These are phyloP conservation scores for Scrobipalpa costella DNA, from an alignment of 2,888 invertebrate species.

Conservation along the genomic window DNA sequence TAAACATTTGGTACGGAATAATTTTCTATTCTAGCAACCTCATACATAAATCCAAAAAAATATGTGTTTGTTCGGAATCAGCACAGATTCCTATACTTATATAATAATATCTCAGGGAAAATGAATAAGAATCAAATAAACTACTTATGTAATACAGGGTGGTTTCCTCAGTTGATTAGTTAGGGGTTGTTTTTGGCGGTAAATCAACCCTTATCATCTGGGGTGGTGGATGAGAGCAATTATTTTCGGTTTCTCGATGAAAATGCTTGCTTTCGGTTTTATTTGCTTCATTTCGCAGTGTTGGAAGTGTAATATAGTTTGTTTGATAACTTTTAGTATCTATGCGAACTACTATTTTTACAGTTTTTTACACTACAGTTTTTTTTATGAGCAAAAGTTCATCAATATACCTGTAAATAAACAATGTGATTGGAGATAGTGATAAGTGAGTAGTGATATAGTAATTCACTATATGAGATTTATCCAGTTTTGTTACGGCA, in stretches of 20 bases:
- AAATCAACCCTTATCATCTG: slow-evolving; percentile 24
- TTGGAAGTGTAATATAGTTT: neutral
- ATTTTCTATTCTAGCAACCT: too few species aligned
- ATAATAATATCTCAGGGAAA: slow-evolving; percentile 12
- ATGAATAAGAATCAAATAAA: slow-evolving; percentile 25
- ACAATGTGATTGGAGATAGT: too few species aligned
- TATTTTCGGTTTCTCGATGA: slow-evolving; percentile 16
- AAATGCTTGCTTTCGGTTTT: slow-evolving; percentile 13
- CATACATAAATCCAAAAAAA: too few species aligned
- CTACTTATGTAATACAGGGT: slow-evolving; percentile 16
- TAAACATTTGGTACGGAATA: too few species aligned
- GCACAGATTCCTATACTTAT: neutral
- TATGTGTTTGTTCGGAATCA: neutral
- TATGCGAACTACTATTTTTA: neutral
- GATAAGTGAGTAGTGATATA: too few species aligned
- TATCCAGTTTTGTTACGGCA: too few species aligned
- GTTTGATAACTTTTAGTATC: neutral
- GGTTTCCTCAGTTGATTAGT: slow-evolving; percentile 18
- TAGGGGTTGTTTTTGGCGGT: slow-evolving; percentile 20
- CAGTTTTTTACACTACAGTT: too few species aligned
- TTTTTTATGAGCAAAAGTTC: too few species aligned
- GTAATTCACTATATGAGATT: too few species aligned
- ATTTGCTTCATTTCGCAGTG: neutral
- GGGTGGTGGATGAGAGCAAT: slow-evolving; percentile 14
- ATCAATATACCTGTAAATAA: too few species aligned